Conservation (phyloP, 2,113 vertebrate genomes). For the Acrocephalus kingi region DNA sequence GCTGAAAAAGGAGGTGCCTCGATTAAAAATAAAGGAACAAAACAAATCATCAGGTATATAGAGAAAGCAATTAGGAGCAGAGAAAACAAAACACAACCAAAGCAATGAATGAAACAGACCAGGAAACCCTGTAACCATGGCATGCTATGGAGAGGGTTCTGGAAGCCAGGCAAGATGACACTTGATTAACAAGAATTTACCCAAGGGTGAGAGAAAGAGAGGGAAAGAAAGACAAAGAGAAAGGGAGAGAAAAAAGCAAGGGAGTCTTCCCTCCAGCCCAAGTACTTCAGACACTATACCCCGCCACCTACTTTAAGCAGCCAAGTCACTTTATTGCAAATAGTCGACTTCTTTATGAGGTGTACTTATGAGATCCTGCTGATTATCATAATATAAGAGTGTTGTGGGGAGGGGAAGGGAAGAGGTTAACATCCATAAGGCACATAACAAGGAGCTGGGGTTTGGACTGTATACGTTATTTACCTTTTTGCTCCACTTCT, state of each 20-base stretch:
- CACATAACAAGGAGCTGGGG: conserved; percentile 98
- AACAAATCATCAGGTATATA: conserved; percentile 66
- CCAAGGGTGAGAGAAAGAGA: conserved; percentile 82
- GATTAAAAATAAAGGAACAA: conserved; percentile 75
- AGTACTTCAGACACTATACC: conserved; percentile 83
- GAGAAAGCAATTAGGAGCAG: conserved; percentile 75
- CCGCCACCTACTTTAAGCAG: conserved; percentile 87
- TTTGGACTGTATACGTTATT: conserved; percentile 95
- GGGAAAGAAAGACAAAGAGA: conserved; percentile 73
- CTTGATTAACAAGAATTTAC: conserved; percentile 87
- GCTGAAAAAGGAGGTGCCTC: conserved; percentile 74
- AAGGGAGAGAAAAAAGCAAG: conserved; percentile 77
- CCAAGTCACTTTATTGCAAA: conserved; percentile 80
- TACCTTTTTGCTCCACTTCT: conserved; percentile 99
- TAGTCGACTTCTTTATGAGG: conserved; percentile 80
- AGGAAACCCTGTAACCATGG: conserved; percentile 90
- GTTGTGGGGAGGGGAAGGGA: conserved; percentile 80
- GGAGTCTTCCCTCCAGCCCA: conserved; percentile 73
- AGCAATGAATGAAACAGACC: conserved; percentile 84
- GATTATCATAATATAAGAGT: conserved; percentile 85
- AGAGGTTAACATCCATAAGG: conserved; percentile 93
- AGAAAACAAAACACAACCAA: conserved; percentile 81
- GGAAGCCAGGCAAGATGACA: conserved; percentile 94
- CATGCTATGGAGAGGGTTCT: conserved; percentile 95
- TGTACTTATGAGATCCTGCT: conserved; percentile 83